phyloP scores from a whole-genome alignment of 2,888 invertebrate genomes.

The Drosophila robusta region DNA sequence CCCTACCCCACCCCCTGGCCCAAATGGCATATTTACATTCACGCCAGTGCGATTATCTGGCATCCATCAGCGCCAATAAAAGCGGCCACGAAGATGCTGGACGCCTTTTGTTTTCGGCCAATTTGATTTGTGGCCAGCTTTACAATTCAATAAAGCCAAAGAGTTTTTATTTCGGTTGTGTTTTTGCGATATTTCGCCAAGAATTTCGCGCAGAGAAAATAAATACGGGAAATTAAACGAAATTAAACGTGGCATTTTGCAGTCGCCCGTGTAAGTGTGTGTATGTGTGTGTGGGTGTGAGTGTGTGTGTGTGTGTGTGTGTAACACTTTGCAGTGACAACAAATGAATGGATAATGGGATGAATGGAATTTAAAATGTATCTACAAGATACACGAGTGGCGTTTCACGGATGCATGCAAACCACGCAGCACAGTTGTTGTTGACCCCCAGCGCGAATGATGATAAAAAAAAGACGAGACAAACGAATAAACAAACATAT shows the following conservation, averaged over 20 bases:
- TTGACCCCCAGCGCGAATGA: slow-evolving; percentile 55
- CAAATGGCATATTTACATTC: slow-evolving; percentile 61
- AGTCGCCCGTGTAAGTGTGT: background rate
- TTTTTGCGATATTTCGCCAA: slow-evolving; percentile 13
- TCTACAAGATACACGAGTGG: slow-evolving; percentile 41
- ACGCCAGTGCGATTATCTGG: slow-evolving; percentile 74
- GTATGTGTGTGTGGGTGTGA: slow-evolving; percentile 7
- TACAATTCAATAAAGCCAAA: slow-evolving; percentile 57
- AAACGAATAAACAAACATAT: slow-evolving; percentile 63
- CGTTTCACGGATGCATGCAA: slow-evolving; percentile 18
- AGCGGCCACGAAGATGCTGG: slow-evolving; percentile 43
- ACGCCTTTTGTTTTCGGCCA: slow-evolving; percentile 31
- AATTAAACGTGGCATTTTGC: slow-evolving; percentile 25
- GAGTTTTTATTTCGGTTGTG: slow-evolving; percentile 25
- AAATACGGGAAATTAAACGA: slow-evolving; percentile 56
- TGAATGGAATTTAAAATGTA: slow-evolving; percentile 36
- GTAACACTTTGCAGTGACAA: slow-evolving; percentile 55
- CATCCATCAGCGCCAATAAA: slow-evolving; percentile 72
- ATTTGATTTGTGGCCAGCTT: slow-evolving; percentile 57
- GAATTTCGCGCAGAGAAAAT: slow-evolving; percentile 52
- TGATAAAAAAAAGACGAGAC: slow-evolving; percentile 23
- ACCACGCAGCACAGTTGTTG: slow-evolving; percentile 55
- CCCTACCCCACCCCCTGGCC: background rate
- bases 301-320: slow-evolving; percentile 13
- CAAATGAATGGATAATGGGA: slow-evolving; percentile 53